Evolutionary conservation across 2,797 vertebrate species (phyloP).

Genomic region (Acipenser transmontanus): DNA sequence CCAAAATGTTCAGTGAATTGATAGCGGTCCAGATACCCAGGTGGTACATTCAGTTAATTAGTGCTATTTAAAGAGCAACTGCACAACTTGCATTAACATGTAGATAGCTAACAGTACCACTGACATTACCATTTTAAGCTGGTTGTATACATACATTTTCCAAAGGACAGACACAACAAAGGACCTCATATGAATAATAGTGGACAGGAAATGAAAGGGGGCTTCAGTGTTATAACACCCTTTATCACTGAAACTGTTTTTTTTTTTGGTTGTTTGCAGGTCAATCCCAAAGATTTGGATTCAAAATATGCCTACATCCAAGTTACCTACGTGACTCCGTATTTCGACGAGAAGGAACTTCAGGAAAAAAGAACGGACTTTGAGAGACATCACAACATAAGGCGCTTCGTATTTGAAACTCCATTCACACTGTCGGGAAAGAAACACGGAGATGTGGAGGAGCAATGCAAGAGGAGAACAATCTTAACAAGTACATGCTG

Average conservation of each 20-base stretch:
- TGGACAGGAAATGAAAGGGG: too few relatives aligned
- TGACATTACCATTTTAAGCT: too few relatives aligned
- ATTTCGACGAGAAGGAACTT: slow-evolving; percentile 90
- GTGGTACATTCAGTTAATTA: background rate
- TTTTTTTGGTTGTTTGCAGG: slow-evolving; percentile 49
- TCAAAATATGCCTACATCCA: slow-evolving; percentile 92
- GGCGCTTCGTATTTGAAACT: slow-evolving; percentile 91
- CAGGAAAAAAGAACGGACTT: slow-evolving; percentile 91
- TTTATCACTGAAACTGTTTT: too few relatives aligned
- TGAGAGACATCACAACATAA: slow-evolving; percentile 93
- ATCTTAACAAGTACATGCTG: slow-evolving; percentile 77
- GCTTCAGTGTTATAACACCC: too few relatives aligned
- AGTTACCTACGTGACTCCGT: slow-evolving; percentile 91
- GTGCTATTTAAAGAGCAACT: background rate
- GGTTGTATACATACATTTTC: too few relatives aligned
- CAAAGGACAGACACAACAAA: too few relatives aligned
- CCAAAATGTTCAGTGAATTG: too few relatives aligned
- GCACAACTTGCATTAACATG: background rate
- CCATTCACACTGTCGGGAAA: slow-evolving; percentile 92
- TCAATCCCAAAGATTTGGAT: slow-evolving; percentile 94
- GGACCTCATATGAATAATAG: too few relatives aligned
- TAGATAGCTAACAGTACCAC: background rate
- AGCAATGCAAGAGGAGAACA: slow-evolving; percentile 93
- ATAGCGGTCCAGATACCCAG: background rate
- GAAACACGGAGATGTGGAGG: slow-evolving; percentile 91